These are phyloP conservation scores for Pyrochroa serraticornis DNA, from an alignment of 2,888 invertebrate species.

Conservation along the genomic window DNA sequence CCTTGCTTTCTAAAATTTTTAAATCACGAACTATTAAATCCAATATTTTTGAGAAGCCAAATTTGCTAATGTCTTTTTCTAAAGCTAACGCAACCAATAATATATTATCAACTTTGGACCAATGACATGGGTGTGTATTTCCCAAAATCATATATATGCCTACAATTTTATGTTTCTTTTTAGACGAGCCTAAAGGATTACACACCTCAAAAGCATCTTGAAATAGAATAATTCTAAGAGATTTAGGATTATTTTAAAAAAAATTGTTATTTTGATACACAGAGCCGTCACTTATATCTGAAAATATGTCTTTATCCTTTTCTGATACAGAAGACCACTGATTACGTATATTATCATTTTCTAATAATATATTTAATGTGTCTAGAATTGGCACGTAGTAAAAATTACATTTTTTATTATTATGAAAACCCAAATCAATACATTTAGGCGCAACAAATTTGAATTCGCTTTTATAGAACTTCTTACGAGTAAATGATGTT, in stretches of 20 bases:
- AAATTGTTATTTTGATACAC: constrained; percentile 13
- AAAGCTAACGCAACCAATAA: constrained; percentile 36
- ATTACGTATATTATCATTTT: not conserved
- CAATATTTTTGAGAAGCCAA: constrained; percentile 31
- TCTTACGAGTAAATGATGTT: not conserved
- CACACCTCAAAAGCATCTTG: constrained; percentile 38
- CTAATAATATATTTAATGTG: not conserved
- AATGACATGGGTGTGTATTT: constrained; percentile 34
- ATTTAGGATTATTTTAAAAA: constrained; percentile 2
- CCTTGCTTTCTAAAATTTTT: constrained; percentile 27
- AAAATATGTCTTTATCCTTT: not conserved
- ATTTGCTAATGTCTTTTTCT: constrained; percentile 29
- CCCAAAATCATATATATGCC: constrained; percentile 37
- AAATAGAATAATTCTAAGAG: constrained; percentile 32
- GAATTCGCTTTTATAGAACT: not conserved
- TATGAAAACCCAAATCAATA: not conserved
- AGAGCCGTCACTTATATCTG: constrained; percentile 9
- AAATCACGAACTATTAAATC: constrained; percentile 29
- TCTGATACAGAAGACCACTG: not conserved
- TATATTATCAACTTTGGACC: constrained; percentile 30
- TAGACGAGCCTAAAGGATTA: constrained; percentile 37
- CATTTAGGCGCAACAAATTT: not conserved
- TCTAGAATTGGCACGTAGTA: not conserved
- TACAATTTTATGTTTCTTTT: constrained; percentile 36
- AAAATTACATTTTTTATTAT: not conserved